These are phyloP conservation scores for Taurulus bubalis DNA, from an alignment of 2,113 vertebrate species.

Conservation along the genomic window DNA sequence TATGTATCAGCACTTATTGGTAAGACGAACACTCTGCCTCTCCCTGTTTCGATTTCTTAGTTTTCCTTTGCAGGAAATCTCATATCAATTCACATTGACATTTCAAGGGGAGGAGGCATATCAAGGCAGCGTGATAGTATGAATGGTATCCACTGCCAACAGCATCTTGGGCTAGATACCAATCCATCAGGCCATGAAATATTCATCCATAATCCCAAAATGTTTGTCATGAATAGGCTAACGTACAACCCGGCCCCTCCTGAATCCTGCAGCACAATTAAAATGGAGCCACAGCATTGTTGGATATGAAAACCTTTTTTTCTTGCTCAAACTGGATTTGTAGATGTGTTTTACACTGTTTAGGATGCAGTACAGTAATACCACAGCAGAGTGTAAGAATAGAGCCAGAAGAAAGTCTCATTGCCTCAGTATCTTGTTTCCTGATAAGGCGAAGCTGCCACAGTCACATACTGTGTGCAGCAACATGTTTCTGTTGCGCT, in stretches of 20 bases:
- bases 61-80: conserved; percentile 75
- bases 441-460: conserved; percentile 45
- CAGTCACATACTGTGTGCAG: conserved; percentile 41
- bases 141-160: conserved; percentile 61
- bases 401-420: conserved; percentile 28
- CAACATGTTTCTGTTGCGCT: conserved; percentile 50
- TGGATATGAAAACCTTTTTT: background rate
- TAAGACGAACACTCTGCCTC: conserved; percentile 76
- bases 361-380: conserved; percentile 17
- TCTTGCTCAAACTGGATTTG: conserved; percentile 6
- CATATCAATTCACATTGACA: conserved; percentile 72
- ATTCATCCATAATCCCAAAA: conserved; percentile 74
- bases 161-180: conserved; percentile 57
- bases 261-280: conserved; percentile 34
- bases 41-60: conserved; percentile 63
- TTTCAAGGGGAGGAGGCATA: conserved; percentile 66
- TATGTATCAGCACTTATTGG: conserved; percentile 77
- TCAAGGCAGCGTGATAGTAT: conserved; percentile 59
- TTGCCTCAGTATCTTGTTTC: conserved; percentile 46
- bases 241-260: conserved; percentile 37
- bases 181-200: conserved; percentile 76
- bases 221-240: conserved; percentile 62
- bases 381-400: conserved; percentile 12
- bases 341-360: conserved; percentile 26
- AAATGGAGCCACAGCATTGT: conserved; percentile 13